Evolutionary conservation across 2,888 invertebrate genomes (phyloP).

Genomic region (Temnothorax unifasciatus): DNA sequence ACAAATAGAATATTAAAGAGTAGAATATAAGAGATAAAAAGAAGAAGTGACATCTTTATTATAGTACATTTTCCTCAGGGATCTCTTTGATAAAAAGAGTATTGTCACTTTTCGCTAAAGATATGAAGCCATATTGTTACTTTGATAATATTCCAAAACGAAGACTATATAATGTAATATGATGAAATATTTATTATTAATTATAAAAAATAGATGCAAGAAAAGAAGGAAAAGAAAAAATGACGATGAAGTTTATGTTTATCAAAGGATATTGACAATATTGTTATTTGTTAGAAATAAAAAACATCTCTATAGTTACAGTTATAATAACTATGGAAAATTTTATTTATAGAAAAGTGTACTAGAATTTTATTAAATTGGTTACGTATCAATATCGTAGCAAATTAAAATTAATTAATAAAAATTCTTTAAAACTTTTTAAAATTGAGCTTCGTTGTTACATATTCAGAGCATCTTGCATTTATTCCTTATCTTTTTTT

Average conservation of each 20-base stretch:
- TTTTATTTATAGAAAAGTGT: neutral
- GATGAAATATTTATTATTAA: conserved; percentile 10
- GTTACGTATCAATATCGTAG: neutral
- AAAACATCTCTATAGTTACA: too few species aligned
- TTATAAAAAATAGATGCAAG: neutral
- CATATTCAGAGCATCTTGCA: neutral
- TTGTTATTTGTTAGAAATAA: neutral
- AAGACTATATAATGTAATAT: neutral
- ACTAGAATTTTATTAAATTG: neutral
- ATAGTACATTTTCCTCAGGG: neutral
- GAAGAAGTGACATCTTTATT: neutral
- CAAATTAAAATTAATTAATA: neutral
- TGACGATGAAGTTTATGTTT: neutral
- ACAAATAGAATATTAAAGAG: conserved; percentile 17
- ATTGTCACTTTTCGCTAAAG: neutral
- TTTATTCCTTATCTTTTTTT: neutral
- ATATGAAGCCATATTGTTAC: neutral
- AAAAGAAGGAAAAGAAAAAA: neutral
- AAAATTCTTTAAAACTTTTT: neutral
- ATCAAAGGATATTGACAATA: neutral
- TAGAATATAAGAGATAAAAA: neutral
- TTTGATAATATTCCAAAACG: neutral
- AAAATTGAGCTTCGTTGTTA: neutral
- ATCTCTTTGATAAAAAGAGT: neutral
- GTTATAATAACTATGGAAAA: neutral